Evolutionary conservation across 2,797 vertebrate genomes (phyloP).

Genomic region (Mergus octosetaceus): DNA sequence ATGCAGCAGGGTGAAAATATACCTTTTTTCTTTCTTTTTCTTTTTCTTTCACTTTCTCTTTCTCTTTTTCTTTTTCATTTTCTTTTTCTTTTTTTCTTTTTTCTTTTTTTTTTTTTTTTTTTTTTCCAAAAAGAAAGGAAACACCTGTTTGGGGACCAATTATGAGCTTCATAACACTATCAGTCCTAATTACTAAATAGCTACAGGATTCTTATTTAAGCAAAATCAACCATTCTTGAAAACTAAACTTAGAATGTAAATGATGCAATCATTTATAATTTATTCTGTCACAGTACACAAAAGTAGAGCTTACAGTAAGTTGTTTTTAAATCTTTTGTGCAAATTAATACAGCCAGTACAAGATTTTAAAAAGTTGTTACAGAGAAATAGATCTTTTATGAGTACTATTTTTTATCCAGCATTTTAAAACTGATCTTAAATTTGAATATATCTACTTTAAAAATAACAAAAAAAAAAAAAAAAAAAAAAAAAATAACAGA

Average conservation of each 20-base stretch:
- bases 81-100: not conserved
- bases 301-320: conserved; percentile 59
- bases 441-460: not conserved
- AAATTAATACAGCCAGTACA: conserved; percentile 43
- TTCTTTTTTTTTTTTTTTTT: not conserved
- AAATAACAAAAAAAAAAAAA: not conserved
- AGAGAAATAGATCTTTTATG: not conserved
- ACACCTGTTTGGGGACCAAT: conserved; percentile 77
- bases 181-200: conserved; percentile 78
- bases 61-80: not conserved
- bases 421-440: conserved; percentile 36
- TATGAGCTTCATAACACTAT: conserved; percentile 74
- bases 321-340: conserved; percentile 34
- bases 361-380: conserved; percentile 23
- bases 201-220: conserved; percentile 76
- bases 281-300: conserved; percentile 69
- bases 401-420: not conserved
- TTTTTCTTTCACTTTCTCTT: not conserved
- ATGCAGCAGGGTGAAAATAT: conserved; percentile 58
- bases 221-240: conserved; percentile 79
- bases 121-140: conserved; percentile 45
- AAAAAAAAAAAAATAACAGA: not conserved
- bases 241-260: conserved; percentile 79
- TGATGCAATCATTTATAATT: conserved; percentile 80
- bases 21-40: not conserved